A percentile compares a stretch with the other conserved stretches of the same genome.
phyloP scores from a whole-genome alignment of 2,113 vertebrate genomes.

The Actenoides hombroni region DNA sequence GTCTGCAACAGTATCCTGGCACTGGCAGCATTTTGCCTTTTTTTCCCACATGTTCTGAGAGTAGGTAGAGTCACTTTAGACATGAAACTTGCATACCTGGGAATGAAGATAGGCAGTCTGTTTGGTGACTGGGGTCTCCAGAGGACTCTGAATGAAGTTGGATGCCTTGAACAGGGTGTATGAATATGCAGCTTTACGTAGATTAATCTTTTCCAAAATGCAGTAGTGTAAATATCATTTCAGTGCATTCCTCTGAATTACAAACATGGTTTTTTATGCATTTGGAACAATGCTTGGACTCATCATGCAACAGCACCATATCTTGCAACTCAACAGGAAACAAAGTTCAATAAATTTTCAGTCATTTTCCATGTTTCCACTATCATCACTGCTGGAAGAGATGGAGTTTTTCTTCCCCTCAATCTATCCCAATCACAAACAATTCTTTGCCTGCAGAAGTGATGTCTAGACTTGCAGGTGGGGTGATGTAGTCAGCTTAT shows the following conservation, averaged over 20 bases:
- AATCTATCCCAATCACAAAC: not conserved
- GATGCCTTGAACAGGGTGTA: not conserved
- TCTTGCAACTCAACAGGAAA: not conserved
- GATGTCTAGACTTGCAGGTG: fast-evolving
- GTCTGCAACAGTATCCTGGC: not conserved
- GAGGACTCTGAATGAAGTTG: not conserved
- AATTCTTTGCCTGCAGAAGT: not conserved
- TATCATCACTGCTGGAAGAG: not conserved
- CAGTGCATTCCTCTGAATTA: not conserved
- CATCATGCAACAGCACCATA: not conserved
- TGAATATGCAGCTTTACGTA: not conserved
- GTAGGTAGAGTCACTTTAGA: not conserved
- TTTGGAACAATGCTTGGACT: not conserved
- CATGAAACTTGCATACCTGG: not conserved
- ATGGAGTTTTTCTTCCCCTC: not conserved
- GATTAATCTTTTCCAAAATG: not conserved
- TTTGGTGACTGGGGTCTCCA: not conserved
- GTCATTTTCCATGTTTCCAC: not conserved
- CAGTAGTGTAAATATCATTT: not conserved
- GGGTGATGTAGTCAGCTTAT: not conserved
- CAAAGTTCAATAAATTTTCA: not conserved
- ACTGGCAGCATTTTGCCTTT: not conserved
- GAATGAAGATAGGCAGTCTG: not conserved
- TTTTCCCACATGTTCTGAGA: not conserved
- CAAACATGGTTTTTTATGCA: not conserved